Percentiles rank a stretch among this genome's conserved stretches.
These are phyloP conservation scores for Pluvialis apricaria DNA, from an alignment of 2,113 vertebrate genomes.

Conservation along the genomic window DNA sequence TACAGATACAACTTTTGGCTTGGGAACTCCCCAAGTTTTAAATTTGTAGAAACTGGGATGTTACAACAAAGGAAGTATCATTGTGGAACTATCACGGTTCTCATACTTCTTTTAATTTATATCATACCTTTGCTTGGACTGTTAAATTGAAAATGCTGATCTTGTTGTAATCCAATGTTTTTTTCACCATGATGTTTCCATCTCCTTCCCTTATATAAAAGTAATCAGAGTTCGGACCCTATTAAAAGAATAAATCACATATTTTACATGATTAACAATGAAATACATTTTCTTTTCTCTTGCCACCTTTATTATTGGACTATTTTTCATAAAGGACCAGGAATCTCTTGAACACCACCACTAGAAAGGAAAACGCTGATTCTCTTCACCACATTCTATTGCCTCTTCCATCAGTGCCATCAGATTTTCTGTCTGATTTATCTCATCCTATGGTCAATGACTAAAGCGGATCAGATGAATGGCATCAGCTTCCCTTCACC, in stretches of 20 bases:
- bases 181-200: slow-evolving; percentile 67
- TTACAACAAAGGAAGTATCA: background rate
- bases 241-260: background rate
- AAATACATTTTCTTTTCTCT: background rate
- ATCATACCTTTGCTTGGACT: slow-evolving; percentile 72
- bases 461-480: background rate
- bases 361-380: background rate
- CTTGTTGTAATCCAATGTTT: slow-evolving; percentile 72
- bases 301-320: background rate
- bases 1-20: background rate
- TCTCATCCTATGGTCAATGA: background rate
- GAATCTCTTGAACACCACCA: background rate
- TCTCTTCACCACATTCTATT: background rate
- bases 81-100: background rate
- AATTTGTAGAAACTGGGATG: background rate
- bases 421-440: background rate
- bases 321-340: background rate
- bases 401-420: background rate
- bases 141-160: slow-evolving; percentile 64
- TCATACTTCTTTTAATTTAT: background rate
- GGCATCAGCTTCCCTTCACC: background rate
- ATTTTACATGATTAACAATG: background rate
- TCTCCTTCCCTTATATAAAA: slow-evolving; percentile 64
- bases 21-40: background rate
- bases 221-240: slow-evolving; percentile 67